A percentile compares a stretch with the other conserved stretches of the same genome.
These are phyloP conservation scores for Buphagus erythrorhynchus DNA, from an alignment of 2,797 vertebrate genomes.

Conservation along the genomic window DNA sequence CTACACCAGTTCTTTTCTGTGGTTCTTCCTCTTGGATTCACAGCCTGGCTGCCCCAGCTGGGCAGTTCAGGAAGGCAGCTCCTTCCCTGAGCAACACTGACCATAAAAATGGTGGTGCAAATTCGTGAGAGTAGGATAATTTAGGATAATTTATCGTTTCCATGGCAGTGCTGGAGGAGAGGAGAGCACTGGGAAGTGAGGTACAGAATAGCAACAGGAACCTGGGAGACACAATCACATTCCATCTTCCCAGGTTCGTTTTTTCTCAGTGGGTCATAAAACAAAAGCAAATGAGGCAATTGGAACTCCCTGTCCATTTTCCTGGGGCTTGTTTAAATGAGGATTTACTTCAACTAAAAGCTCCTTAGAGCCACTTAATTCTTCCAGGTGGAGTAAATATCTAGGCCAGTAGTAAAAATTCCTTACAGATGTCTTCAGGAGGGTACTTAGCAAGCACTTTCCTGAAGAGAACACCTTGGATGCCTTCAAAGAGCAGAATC, in stretches of 20 bases:
- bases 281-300: not conserved
- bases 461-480: not conserved
- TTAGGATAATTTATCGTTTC: not conserved
- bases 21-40: not conserved
- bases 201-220: not conserved
- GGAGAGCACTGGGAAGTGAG: not conserved
- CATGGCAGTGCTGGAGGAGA: not conserved
- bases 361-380: slow-evolving; percentile 36
- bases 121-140: not conserved
- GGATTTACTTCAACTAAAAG: slow-evolving; percentile 39
- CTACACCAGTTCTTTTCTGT: not conserved
- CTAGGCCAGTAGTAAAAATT: slow-evolving; percentile 36
- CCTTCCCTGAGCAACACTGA: not conserved
- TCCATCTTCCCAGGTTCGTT: not conserved
- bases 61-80: not conserved
- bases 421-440: not conserved
- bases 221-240: not conserved
- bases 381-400: slow-evolving; percentile 22
- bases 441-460: not conserved
- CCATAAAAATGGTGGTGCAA: not conserved
- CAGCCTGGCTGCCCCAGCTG: not conserved
- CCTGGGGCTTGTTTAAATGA: slow-evolving; percentile 36
- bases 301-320: slow-evolving; percentile 18
- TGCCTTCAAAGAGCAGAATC: not conserved
- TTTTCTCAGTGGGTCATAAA: not conserved